Evolutionary conservation across 2,797 vertebrate species (phyloP), one percentile per base, ranked within the genome.

Genomic region (Champsocephalus gunnari): DNA sequence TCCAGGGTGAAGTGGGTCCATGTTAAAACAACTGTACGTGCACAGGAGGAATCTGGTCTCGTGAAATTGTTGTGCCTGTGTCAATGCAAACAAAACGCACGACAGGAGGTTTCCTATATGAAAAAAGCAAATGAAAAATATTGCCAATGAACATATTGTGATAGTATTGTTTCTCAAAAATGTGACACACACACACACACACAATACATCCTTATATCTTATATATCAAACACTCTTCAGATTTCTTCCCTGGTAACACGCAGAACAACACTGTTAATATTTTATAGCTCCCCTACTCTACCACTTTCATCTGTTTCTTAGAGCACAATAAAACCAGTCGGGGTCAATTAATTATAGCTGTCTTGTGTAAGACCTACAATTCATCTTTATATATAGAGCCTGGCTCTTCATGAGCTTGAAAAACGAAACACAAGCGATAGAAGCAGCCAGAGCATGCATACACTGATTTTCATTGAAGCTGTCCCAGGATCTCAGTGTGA

Each of bases 251-350:
- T 13, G 11, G 28, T 44, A 32, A 57, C 19, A 48, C 16, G 41
- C 34, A 47, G 51, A 48, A 79, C 10, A 69, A 41, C 45, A 49
- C 12, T 61, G 14, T 58, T 53, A 58, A 54, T 56, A 65, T 61
- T 67, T 54, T 9, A 77, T 41, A 59, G 16, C 13, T 44, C 55
- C 16, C 12, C 8, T n/a, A 56, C 28, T n/a, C 38, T 2, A 4
- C 51, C 58, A 41, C 55, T 80, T 73, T 73, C 21, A 68, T 64
- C 24, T 34, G 41, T 51, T 66, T 56, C 55, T 76, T 24, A 78
- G 8, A 48, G 19, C 50, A 50, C 19, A 19, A 38, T 24, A 9
- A 44, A 71, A 66, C 19, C 41, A 64, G 21, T 12, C 11, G 32
- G 72, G 59, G 34, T 69, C 41, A 28, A 62, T 24, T 55, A 58